Evolutionary conservation across 2,888 invertebrate genomes (phyloP).

Genomic region (Drosophila atripex): DNA sequence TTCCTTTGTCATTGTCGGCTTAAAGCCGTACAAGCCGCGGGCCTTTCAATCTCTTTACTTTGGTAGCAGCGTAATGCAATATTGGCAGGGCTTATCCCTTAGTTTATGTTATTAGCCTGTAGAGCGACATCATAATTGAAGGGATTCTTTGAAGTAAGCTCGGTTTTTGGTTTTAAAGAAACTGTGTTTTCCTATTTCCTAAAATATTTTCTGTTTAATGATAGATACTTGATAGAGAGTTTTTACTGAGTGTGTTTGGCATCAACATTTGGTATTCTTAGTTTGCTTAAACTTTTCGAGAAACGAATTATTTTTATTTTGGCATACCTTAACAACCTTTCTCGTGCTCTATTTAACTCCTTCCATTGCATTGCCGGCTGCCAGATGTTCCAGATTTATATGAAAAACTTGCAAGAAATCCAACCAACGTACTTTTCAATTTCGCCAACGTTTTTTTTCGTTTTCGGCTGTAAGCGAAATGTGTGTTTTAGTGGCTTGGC

Average conservation of each 20-base stretch:
- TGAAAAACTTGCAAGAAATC: conserved; percentile 64
- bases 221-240: too few relatives aligned
- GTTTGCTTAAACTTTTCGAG: not conserved
- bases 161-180: not conserved
- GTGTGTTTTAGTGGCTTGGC: conserved; percentile 76
- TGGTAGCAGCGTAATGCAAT: conserved; percentile 49
- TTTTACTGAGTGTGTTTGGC: too few relatives aligned
- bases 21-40: conserved; percentile 52
- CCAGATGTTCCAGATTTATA: conserved; percentile 74
- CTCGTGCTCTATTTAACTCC: conserved; percentile 9
- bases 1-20: conserved; percentile 38
- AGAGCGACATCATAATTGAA: conserved; percentile 71
- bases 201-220: conserved; percentile 12
- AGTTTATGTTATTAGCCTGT: conserved; percentile 78
- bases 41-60: conserved; percentile 51
- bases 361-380: conserved; percentile 24
- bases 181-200: not conserved
- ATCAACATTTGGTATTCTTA: not conserved
- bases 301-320: not conserved
- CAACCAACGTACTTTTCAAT: conserved; percentile 62
- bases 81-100: conserved; percentile 68
- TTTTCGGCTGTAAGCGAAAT: conserved; percentile 49
- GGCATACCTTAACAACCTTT: conserved; percentile 39
- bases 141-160: conserved; percentile 44
- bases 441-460: conserved; percentile 62